Base-by-base conservation (phyloP, 2,888 invertebrate genomes). In the Atethmia centrago region DNA sequence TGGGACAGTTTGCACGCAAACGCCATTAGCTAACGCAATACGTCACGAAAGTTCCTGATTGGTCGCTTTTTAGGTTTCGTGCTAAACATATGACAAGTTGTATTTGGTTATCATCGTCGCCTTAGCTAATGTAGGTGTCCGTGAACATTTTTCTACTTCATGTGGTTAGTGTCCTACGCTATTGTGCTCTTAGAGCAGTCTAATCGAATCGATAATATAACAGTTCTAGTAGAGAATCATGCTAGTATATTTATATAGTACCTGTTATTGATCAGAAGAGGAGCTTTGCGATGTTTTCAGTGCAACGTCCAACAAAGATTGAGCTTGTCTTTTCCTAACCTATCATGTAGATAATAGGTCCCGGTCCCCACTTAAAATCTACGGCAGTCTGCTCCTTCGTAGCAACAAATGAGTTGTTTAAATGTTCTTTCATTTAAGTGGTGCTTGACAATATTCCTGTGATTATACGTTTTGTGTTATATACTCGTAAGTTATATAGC, bases 1-100 rank as follows among this genome's bases (percentile, higher is more conserved):
- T 71, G 69, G 76, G 71, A 77, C 80, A 79, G 63, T 85, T 87
- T 75, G 84, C 86, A 86, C 84, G 87, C 86, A 67, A 85, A 85
- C 55, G 62, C 73, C 71, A 87, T 87, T 87, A 83, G 72, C 31
- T 55, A 77, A 82, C 71, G 74, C 56, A 49, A 56, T 77, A 71
- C 40, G n/a, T 74, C 72, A 69, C 58, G 51, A 79, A 76, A 79
- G 66, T 71, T 79, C 56, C 51, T 77, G 56, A 64, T 42, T 47
- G 61, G 40, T 56, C 45, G 14, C 40, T 79, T 47, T 77, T 79
- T 70, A 31, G 25, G 12, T 47, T 56, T 62, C 10, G 36, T 9
- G 40, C 31, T 25, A 25, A 31, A 63, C 47, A 63, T 31, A 49
- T 36, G 16, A 10, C 45, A 12, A 31, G 0, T n/a, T n/a, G n/a